A percentile compares a stretch with the other conserved stretches of the same genome.
Conservation (phyloP, 2,888 invertebrate genomes). For the Osmoderma eremita region DNA sequence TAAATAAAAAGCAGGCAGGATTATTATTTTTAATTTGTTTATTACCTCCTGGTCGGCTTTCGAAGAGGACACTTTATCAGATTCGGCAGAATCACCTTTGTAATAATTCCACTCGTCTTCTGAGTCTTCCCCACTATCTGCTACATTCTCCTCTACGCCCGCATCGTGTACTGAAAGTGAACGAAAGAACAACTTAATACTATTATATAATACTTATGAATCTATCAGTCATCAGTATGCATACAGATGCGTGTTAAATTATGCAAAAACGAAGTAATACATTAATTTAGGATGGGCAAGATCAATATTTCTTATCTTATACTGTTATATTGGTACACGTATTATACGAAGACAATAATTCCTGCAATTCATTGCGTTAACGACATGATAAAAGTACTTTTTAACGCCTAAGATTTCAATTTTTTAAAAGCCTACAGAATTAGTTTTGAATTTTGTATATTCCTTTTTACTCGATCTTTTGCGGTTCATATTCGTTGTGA, state of each 20-base stretch:
- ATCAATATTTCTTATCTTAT: too few relatives aligned
- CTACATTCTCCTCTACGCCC: constrained; percentile 76
- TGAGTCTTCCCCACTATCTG: constrained; percentile 79
- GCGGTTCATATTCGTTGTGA: too few relatives aligned
- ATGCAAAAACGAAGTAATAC: background rate
- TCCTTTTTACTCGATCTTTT: too few relatives aligned
- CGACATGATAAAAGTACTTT: too few relatives aligned
- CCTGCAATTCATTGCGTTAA: too few relatives aligned
- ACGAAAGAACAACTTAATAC: constrained; percentile 23
- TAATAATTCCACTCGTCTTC: constrained; percentile 92
- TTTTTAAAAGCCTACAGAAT: too few relatives aligned
- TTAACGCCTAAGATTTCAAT: too few relatives aligned
- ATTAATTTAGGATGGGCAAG: too few relatives aligned
- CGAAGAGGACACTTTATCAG: constrained; percentile 64
- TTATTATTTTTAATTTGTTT: background rate
- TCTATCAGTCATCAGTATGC: background rate
- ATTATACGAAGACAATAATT: too few relatives aligned
- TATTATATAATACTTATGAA: background rate
- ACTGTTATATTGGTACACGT: too few relatives aligned
- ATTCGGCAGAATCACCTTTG: constrained; percentile 74
- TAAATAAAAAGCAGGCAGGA: too few relatives aligned
- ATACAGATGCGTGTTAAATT: background rate
- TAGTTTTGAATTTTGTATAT: too few relatives aligned
- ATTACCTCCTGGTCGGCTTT: constrained; percentile 61
- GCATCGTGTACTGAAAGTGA: constrained; percentile 62